Evolutionary conservation across 2,888 invertebrate genomes (phyloP).

Genomic region (Stenodera caucasica): DNA sequence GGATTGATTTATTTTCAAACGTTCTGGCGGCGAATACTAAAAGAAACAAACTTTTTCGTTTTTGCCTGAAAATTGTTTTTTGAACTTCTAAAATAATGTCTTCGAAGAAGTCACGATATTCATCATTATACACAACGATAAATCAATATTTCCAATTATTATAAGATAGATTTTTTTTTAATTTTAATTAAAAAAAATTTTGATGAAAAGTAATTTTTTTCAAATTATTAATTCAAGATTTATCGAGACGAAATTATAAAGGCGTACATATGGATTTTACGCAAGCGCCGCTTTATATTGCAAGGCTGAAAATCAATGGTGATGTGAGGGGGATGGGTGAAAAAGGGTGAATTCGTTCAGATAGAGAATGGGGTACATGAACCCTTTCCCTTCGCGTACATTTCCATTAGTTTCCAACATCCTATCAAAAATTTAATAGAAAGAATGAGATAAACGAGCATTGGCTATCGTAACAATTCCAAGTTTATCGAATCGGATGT

Average conservation of each 20-base stretch:
- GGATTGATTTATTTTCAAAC: constrained; percentile 8
- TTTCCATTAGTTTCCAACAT: constrained; percentile 19
- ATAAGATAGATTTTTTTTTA: too few relatives aligned
- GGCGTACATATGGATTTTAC: constrained; percentile 37
- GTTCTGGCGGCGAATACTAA: not conserved
- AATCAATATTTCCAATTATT: too few relatives aligned
- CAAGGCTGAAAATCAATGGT: constrained; percentile 41
- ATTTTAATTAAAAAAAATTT: not conserved
- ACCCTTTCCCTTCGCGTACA: constrained; percentile 27
- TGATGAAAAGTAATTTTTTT: not conserved
- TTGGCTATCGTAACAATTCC: not conserved
- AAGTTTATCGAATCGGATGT: constrained; percentile 9
- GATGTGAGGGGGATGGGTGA: constrained; percentile 21
- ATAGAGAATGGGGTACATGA: constrained; percentile 14
- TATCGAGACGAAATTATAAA: constrained; percentile 24
- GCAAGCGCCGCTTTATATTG: constrained; percentile 40
- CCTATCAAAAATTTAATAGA: constrained; percentile 12
- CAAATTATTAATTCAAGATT: constrained; percentile 8
- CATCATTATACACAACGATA: too few relatives aligned
- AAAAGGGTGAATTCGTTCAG: constrained; percentile 27
- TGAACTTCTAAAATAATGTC: too few relatives aligned
- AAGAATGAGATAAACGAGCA: constrained; percentile 3
- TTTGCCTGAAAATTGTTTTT: not conserved
- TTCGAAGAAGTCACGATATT: too few relatives aligned
- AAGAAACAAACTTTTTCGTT: not conserved